Evolutionary conservation across 2,888 invertebrate species (phyloP).

Genomic region (Andrena marginata): DNA sequence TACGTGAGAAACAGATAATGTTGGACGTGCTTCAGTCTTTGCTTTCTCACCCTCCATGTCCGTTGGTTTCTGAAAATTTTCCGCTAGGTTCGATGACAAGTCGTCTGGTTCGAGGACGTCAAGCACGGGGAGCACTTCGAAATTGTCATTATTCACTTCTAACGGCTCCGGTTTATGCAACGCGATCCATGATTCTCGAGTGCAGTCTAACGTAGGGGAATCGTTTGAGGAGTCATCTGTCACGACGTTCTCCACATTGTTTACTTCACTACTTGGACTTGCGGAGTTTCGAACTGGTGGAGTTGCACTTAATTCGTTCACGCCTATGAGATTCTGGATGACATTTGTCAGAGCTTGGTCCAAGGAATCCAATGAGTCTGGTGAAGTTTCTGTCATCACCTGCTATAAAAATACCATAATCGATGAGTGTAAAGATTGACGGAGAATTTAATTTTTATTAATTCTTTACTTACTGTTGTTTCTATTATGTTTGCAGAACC

Average conservation of each 20-base stretch:
- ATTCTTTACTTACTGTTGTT: constrained; percentile 18
- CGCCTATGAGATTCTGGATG: constrained; percentile 80
- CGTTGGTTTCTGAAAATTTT: neutral
- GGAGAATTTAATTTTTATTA: neutral
- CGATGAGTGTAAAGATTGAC: neutral
- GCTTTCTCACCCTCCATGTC: constrained; percentile 54
- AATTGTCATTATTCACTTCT: neutral
- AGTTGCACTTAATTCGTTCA: constrained; percentile 59
- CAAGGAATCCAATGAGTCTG: constrained; percentile 76
- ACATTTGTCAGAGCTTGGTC: constrained; percentile 81
- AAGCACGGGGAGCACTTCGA: neutral
- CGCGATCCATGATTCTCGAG: neutral
- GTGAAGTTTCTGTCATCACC: constrained; percentile 25
- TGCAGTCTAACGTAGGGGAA: neutral
- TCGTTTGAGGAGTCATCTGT: neutral
- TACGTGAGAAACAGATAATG: constrained; percentile 29
- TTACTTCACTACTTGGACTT: neutral
- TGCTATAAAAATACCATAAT: neutral
- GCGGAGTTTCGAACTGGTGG: neutral
- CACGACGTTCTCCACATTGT: neutral
- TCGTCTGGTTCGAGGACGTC: neutral
- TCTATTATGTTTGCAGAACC: constrained; percentile 5
- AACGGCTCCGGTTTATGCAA: neutral
- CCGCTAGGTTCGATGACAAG: neutral
- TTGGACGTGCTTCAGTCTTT: constrained; percentile 45